These are phyloP conservation scores for Drosophila melanosoma DNA, from an alignment of 2,888 invertebrate species.

Conservation along the genomic window DNA sequence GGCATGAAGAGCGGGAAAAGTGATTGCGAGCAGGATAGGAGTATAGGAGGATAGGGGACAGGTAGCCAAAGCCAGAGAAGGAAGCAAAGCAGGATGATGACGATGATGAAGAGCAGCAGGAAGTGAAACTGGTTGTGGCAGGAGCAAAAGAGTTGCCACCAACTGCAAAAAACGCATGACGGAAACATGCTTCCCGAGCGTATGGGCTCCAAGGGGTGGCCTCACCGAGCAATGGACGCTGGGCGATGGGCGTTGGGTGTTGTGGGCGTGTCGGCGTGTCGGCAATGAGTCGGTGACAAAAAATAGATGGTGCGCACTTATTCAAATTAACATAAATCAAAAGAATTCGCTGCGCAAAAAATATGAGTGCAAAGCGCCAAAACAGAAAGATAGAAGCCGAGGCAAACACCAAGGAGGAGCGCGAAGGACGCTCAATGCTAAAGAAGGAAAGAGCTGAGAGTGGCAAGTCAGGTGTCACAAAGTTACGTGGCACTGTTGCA, in stretches of 20 bases:
- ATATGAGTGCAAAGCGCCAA: constrained; percentile 33
- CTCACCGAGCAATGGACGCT: neutral
- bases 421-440: neutral
- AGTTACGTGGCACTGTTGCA: constrained; percentile 35
- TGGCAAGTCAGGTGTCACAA: constrained; percentile 27
- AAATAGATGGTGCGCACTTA: constrained; percentile 73
- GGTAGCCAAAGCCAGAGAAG: constrained; percentile 53
- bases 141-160: constrained; percentile 23
- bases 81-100: constrained; percentile 53
- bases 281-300: constrained; percentile 55
- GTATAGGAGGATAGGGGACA: constrained; percentile 23
- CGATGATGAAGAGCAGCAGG: constrained; percentile 56
- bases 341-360: constrained; percentile 74
- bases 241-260: neutral
- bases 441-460: constrained; percentile 1
- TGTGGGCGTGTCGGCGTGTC: constrained; percentile 2
- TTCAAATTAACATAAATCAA: constrained; percentile 82
- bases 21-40: neutral
- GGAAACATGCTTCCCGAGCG: constrained; percentile 55
- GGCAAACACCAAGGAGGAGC: neutral
- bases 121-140: constrained; percentile 41
- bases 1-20: constrained; percentile 24
- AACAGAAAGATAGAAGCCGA: constrained; percentile 10
- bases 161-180: constrained; percentile 41
- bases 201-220: constrained; percentile 12